Conservation (phyloP, 2,888 invertebrate genomes). For the Gari tellinella region DNA sequence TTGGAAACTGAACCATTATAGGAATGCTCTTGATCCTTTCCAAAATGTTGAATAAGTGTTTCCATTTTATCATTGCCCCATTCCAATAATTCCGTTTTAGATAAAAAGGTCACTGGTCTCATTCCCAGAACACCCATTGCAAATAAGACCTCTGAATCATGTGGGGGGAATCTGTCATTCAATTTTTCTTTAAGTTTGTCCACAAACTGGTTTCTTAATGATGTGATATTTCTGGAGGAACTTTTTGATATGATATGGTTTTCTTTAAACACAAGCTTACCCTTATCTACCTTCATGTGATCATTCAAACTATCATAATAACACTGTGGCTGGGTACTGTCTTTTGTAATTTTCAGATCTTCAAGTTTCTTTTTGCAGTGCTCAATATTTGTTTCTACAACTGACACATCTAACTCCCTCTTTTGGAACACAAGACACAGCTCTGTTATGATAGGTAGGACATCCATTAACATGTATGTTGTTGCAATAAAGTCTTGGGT, state of each 20-base stretch:
- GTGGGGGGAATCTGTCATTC: slow-evolving; percentile 8
- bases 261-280: not conserved
- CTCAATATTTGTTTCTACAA: too few species aligned
- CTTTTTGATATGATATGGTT: slow-evolving; percentile 6
- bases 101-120: slow-evolving; percentile 13
- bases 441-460: too few species aligned
- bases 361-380: too few species aligned
- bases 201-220: slow-evolving; percentile 4
- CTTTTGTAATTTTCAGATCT: not conserved
- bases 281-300: not conserved
- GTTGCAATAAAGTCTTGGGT: too few species aligned
- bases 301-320: slow-evolving; percentile 10
- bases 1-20: not conserved
- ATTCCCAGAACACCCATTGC: slow-evolving; percentile 5
- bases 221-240: slow-evolving; percentile 2
- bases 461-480: too few species aligned
- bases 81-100: not conserved
- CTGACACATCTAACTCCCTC: not conserved
- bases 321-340: not conserved
- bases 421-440: not conserved
- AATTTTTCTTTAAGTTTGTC: slow-evolving; percentile 11
- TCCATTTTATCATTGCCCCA: slow-evolving; percentile 14
- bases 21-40: not conserved
- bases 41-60: slow-evolving; percentile 5
- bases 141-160: slow-evolving; percentile 1